Base-by-base conservation (phyloP, 2,113 vertebrate genomes). In the Lagopus muta region DNA sequence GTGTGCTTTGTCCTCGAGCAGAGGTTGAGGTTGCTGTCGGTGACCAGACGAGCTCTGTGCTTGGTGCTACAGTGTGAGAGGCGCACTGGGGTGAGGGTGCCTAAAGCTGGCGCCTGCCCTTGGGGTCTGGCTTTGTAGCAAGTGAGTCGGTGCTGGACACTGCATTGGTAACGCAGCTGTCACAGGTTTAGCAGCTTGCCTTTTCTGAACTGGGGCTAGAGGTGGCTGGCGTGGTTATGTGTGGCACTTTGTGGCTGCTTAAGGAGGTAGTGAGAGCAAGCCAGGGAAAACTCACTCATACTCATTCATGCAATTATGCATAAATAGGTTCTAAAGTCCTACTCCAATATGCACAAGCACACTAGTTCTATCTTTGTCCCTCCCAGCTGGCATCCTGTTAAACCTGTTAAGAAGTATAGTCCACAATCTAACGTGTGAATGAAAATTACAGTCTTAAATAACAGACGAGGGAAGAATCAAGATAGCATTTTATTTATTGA, bases 1-100 rank as follows among this genome's bases (percentile, higher is more conserved):
- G 64, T 58, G 16, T 70, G 50, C 52, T n/a, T 79, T 74, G 34
- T 48, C 11, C 40, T 61, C 30, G 8, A 34, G 38, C 30, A 40
- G 48, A 48, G 48, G 11, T 50, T 50, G 4, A 27, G 0, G 20
- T 20, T 67, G 65, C n/a, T 42, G 11, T n/a, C 42, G 4, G 65
- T 21, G 19, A 36, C 52, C 42, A 36, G 75, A 16, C 30, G 27
- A 43, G 11, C 32, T 11, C 32, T 11, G 11, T 13, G n/a, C 0
- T 0, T 11, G 25, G 28, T 0, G 2, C 58, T 38, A 0, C 42
- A 14, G 60, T 0, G 0, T 1, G 47, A 57, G 42, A 6, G 2
- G 18, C 6, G 38, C 0, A 2, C 6, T 0, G 12, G 43, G 6
- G 2, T 3, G 36, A 24, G 67, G 32, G 24, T 69, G 60, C 27